phyloP scores from a whole-genome alignment of 2,113 vertebrate species.

The Accipiter cooperii region DNA sequence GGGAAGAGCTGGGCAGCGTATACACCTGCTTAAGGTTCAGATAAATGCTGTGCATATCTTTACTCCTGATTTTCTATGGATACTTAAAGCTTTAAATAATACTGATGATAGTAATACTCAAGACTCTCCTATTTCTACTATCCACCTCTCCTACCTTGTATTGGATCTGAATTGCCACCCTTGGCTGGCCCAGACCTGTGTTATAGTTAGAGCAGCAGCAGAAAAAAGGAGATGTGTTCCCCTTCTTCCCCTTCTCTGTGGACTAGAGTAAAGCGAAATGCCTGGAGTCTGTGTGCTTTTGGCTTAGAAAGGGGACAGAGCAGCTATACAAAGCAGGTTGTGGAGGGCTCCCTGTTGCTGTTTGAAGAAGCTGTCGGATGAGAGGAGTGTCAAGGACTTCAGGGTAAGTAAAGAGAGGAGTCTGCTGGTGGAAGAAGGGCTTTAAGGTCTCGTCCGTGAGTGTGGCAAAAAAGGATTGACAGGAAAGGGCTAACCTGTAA shows the following conservation, averaged over 20 bases:
- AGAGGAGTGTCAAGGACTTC: neutral
- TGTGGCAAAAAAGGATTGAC: neutral
- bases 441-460: neutral
- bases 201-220: neutral
- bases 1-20: neutral
- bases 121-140: neutral
- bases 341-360: neutral
- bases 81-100: neutral
- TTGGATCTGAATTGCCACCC: neutral
- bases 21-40: neutral
- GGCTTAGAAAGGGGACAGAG: neutral
- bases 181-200: neutral
- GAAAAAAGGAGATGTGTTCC: neutral
- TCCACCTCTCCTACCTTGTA: neutral
- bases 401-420: neutral
- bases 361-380: neutral
- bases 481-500: neutral
- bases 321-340: neutral
- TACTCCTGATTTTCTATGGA: neutral
- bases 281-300: neutral
- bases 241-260: neutral
- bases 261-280: neutral
- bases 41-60: neutral
- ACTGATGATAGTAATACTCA: neutral
- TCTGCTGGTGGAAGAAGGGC: neutral